Conservation (phyloP, 2,797 vertebrate genomes). For the Eutrigla gurnardus region DNA sequence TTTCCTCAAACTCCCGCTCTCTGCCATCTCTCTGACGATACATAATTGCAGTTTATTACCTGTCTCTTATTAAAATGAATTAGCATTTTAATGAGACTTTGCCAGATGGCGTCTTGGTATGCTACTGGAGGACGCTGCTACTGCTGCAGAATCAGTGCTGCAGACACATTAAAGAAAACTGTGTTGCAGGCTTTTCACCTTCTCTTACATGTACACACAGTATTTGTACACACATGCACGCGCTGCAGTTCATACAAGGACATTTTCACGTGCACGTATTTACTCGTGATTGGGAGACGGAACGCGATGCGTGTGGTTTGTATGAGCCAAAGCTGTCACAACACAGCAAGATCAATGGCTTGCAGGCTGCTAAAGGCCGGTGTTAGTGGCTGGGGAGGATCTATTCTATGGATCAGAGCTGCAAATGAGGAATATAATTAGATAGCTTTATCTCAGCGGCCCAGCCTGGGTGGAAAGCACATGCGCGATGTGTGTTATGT, state of each 20-base stretch:
- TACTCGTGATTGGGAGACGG: conserved; percentile 42
- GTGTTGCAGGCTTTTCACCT: conserved; percentile 32
- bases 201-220: conserved; percentile 30
- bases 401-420: conserved; percentile 79
- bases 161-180: conserved; percentile 39
- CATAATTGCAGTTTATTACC: conserved; percentile 91
- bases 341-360: conserved; percentile 67
- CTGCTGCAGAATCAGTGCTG: conserved; percentile 54
- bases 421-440: conserved; percentile 86
- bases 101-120: conserved; percentile 85
- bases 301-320: conserved; percentile 38
- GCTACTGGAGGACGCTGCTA: conserved; percentile 70
- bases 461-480: conserved; percentile 62
- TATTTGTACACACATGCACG: conserved; percentile 8
- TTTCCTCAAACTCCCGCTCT: conserved; percentile 76
- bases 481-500: conserved; percentile 17
- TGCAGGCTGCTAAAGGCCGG: conserved; percentile 50
- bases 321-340: conserved; percentile 48
- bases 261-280: conserved; percentile 19
- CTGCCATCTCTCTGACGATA: conserved; percentile 81
- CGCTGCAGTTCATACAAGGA: conserved; percentile 9
- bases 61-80: conserved; percentile 91
- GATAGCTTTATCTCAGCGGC: conserved; percentile 80
- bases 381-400: conserved; percentile 66
- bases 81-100: conserved; percentile 88